These are phyloP conservation scores for Odontamblyopus rebecca DNA, from an alignment of 2,797 vertebrate genomes.

Conservation along the genomic window DNA sequence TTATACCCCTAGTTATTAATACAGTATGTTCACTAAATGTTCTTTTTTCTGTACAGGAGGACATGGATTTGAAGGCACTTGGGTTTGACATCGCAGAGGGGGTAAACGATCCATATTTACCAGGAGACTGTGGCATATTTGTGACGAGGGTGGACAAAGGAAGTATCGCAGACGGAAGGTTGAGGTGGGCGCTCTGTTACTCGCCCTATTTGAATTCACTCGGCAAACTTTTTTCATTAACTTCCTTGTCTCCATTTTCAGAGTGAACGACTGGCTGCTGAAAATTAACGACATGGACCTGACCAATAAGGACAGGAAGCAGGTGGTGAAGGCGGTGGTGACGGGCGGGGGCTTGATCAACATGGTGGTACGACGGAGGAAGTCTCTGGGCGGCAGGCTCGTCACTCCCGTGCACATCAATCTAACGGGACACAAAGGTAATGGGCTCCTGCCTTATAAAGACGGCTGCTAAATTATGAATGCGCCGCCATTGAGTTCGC, in stretches of 20 bases:
- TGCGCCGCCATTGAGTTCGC: neutral
- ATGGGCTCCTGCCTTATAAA: neutral
- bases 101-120: conserved; percentile 93
- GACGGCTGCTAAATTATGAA: neutral
- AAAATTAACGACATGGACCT: conserved; percentile 97
- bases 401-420: conserved; percentile 93
- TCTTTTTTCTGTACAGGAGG: conserved; percentile 78
- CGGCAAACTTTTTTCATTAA: neutral
- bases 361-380: conserved; percentile 94
- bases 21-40: neutral
- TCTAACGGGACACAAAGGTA: conserved; percentile 93
- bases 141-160: conserved; percentile 98
- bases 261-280: conserved; percentile 96
- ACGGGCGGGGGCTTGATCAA: conserved; percentile 92
- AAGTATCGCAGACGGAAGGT: conserved; percentile 93
- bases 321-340: conserved; percentile 92
- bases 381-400: conserved; percentile 90
- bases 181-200: conserved; percentile 79
- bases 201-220: neutral
- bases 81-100: conserved; percentile 98
- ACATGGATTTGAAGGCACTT: conserved; percentile 95
- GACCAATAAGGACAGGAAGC: conserved; percentile 95
- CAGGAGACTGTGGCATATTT: conserved; percentile 95
- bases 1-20: neutral
- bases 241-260: conserved; percentile 50